Base-by-base conservation (phyloP, 92 coral and sea anemone genomes). In the Siderastrea radians region DNA sequence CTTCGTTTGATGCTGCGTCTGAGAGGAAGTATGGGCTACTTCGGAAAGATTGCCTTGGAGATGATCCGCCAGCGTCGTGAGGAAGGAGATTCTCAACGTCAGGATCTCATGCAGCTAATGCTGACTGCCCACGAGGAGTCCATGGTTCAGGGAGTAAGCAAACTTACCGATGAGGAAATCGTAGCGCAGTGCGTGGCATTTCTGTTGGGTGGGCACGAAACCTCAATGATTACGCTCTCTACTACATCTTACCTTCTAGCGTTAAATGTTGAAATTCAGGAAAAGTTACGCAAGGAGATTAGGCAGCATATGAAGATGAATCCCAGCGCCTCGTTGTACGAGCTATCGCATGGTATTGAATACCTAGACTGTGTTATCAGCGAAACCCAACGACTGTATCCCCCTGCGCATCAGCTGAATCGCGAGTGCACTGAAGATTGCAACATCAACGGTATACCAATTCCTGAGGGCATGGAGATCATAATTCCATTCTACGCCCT, bases 361-460 rank as follows among this genome's bases (percentile, higher is more conserved):
- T 93, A 93, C 84, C 83, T 93, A 2, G 95, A 93, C 64, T 90
- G 93, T 54, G 95, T 93, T 43, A 83, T 93, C 64, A 86, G 90
- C 79, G 95, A 93, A 72, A 68, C 93, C 38, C 91, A 75, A 59
- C 85, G 95, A 16, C 64, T 93, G 47, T 68, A 57, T 52, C 93
- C 95, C 2, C 95, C 95, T 10, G 95, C 89, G 7, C 84, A 82
- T 64, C 75, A 63, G 65, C 78, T 86, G 93, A 85, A 89, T 49
- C 82, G 93, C 19, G 83, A 90, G 67, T 85, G 93, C 76, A 66
- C 68, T 44, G 71, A 83, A 49, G 82, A 85, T 64, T 89, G 73
- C 77, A 61, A 60, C 53, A 55, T 89, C 53, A 89, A 84, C 66
- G 92, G 89, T 4, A 83, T 75, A 7, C 51, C 75, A 43, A 68